Base-by-base conservation (phyloP, 2,888 invertebrate species). In the Pseudococcus viburni region DNA sequence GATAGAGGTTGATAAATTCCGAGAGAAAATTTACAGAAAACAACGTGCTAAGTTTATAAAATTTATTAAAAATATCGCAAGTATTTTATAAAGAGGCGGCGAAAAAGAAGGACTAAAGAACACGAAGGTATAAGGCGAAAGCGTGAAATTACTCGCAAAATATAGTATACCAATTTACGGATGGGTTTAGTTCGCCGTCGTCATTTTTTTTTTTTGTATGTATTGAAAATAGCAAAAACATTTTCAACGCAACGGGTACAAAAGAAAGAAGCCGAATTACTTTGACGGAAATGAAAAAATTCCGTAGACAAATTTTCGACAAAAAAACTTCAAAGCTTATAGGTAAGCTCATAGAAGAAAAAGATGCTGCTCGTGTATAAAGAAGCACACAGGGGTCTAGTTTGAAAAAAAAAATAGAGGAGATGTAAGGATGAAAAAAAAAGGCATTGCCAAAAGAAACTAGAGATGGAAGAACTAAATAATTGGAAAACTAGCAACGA, bases 211-310 rank as follows among this genome's bases (percentile, higher is more conserved):
- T 33, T 73, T 33, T 33, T 73, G 33, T 39, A 33, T 73, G 73
- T 33, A 73, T 73, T 73, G 73, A 73, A 73, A 73, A 73, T 73
- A 73, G 15, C 73, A 17, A 73, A 73, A 73, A 73, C 73, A 33
- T 73, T 73, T 73, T 73, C 73, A 73, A 73, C 73, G 26, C 15
- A 17, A 17, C 33, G 33, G 39, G 73, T 73, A 33, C 73, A 73
- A 73, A 73, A 73, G 73, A 73, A 73, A 73, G 73, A 15, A 73
- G 73, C 17, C 73, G 73, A 73, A 73, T 73, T 73, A 73, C 73
- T 73, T 73, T 73, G 73, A 73, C 73, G 73, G 73, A 73, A 73
- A 73, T 73, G 73, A 73, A 73, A 73, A 73, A 73, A 73, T 73
- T 33, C 73, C 39, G 73, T 73, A 73, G 73, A 73, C 73, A 73